Evolutionary conservation across 2,797 vertebrate species (phyloP).

Genomic region (Pseudomugil tenellus): DNA sequence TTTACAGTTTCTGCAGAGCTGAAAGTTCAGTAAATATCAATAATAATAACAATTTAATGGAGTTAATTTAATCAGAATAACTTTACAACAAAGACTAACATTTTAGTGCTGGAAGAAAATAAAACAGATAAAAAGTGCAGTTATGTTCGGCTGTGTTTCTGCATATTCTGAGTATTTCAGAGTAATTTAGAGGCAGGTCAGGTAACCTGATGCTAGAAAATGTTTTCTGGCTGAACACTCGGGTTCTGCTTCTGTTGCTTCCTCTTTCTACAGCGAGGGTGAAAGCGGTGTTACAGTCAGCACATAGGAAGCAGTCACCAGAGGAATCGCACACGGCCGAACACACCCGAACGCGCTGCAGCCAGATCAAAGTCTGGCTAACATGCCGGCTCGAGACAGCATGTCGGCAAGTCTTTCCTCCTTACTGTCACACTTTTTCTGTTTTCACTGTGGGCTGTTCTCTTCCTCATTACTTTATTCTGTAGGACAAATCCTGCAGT

Average conservation of each 20-base stretch:
- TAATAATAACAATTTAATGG: too few relatives aligned
- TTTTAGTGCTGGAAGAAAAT: background rate
- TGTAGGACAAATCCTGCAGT: too few relatives aligned
- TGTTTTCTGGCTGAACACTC: constrained; percentile 14
- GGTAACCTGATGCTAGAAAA: background rate
- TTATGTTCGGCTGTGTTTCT: too few relatives aligned
- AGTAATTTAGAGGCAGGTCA: background rate
- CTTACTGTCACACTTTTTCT: background rate
- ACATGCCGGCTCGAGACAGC: constrained; percentile 50
- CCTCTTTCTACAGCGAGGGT: constrained; percentile 55
- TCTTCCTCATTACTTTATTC: constrained; percentile 21
- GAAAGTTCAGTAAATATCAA: background rate
- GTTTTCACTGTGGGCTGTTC: background rate
- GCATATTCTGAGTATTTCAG: too few relatives aligned
- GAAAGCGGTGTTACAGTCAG: constrained; percentile 35
- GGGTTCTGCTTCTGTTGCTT: constrained; percentile 59
- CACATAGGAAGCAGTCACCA: constrained; percentile 63
- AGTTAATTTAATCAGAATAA: background rate
- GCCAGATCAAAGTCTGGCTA: constrained; percentile 41
- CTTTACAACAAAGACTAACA: background rate
- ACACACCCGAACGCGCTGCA: background rate
- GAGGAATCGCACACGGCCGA: constrained; percentile 27
- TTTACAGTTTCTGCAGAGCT: background rate
- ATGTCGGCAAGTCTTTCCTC: background rate
- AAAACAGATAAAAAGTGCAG: too few relatives aligned